Evolutionary conservation across 2,888 invertebrate species (phyloP).

Genomic region (Myopa tessellatipennis): DNA sequence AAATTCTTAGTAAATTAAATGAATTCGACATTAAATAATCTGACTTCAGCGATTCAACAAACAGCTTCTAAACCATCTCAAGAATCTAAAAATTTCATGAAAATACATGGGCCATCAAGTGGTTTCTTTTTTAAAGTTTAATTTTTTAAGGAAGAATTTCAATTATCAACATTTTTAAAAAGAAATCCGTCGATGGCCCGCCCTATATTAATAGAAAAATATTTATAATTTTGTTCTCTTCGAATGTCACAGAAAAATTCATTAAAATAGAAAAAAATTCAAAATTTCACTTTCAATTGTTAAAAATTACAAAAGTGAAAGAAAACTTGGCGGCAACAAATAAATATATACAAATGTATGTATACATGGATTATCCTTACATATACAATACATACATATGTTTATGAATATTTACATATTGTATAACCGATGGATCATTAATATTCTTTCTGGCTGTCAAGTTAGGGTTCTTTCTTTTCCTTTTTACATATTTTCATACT

Average conservation of each 20-base stretch:
- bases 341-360: too few species aligned
- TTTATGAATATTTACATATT: background rate
- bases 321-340: too few species aligned
- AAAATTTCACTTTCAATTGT: background rate
- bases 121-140: too few species aligned
- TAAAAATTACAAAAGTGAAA: too few species aligned
- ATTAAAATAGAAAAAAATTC: background rate
- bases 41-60: too few species aligned
- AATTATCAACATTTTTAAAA: background rate
- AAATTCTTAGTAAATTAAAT: too few species aligned
- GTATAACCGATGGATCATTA: background rate
- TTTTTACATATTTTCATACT: background rate
- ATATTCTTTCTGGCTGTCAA: background rate
- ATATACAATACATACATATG: too few species aligned
- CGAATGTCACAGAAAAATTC: conserved; percentile 16
- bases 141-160: background rate
- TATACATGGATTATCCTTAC: too few species aligned
- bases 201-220: background rate
- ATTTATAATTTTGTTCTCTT: conserved; percentile 24
- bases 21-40: too few species aligned
- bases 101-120: too few species aligned
- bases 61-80: too few species aligned
- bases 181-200: background rate
- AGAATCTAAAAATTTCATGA: too few species aligned
- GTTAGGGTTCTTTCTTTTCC: background rate